Conservation (phyloP, 2,888 invertebrate species). For the Morpho achilles region DNA sequence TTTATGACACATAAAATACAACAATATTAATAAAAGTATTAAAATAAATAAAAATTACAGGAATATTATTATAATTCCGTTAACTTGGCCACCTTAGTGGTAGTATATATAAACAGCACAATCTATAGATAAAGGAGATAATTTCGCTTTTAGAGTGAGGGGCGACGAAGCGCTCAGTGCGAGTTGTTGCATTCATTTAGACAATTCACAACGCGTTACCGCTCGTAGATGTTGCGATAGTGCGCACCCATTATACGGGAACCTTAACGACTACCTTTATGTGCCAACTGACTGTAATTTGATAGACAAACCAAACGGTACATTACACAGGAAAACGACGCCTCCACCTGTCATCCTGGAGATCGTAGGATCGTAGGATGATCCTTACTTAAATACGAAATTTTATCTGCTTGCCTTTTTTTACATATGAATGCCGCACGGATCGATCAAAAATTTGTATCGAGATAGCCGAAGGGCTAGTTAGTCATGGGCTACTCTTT, state of each 20-base stretch:
- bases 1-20: neutral
- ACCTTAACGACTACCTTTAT: slow-evolving; percentile 55
- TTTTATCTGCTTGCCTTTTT: no score
- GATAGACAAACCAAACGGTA: slow-evolving; percentile 34
- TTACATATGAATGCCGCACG: no score
- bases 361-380: no score
- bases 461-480: no score
- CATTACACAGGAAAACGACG: slow-evolving; percentile 2
- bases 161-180: slow-evolving; percentile 54
- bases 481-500: no score
- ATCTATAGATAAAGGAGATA: slow-evolving; percentile 69
- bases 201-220: slow-evolving; percentile 62
- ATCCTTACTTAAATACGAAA: no score
- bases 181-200: slow-evolving; percentile 68
- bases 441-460: no score
- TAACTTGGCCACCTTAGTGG: slow-evolving; percentile 2
- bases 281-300: slow-evolving; percentile 58
- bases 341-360: neutral
- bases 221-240: slow-evolving; percentile 59
- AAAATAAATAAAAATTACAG: neutral
- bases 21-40: no score
- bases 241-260: slow-evolving; percentile 54
- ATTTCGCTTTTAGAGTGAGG: slow-evolving; percentile 68
- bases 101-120: slow-evolving; percentile 5
- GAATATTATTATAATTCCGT: no score